Evolutionary conservation across 2,888 invertebrate species (phyloP).

Genomic region (Xanthorhoe designata): DNA sequence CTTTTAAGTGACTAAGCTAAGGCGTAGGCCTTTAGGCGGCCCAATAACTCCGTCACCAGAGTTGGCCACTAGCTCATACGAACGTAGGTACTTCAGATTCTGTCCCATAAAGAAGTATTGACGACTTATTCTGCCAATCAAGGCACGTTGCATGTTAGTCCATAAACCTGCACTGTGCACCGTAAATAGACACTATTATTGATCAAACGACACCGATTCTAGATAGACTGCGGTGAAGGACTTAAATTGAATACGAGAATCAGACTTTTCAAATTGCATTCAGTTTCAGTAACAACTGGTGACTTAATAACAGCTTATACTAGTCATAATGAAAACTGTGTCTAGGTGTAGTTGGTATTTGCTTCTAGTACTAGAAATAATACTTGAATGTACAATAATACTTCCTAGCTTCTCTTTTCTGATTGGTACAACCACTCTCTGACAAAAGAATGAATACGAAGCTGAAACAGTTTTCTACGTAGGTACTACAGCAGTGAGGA

Average conservation of each 20-base stretch:
- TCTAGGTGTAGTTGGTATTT: no score
- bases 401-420: no score
- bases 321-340: not conserved
- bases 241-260: constrained; percentile 49
- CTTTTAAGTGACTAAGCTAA: no score
- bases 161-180: constrained; percentile 37
- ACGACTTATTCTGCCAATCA: constrained; percentile 18
- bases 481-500: no score
- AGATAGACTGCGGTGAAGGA: constrained; percentile 52
- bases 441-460: no score
- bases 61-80: not conserved
- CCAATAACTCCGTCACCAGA: no score
- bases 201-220: constrained; percentile 51
- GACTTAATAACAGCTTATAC: not conserved
- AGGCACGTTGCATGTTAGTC: constrained; percentile 39
- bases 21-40: no score
- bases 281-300: not conserved
- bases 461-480: no score
- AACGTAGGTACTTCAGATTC: constrained; percentile 1
- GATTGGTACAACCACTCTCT: no score
- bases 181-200: constrained; percentile 42
- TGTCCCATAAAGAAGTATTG: not conserved
- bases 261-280: not conserved
- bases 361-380: no score
- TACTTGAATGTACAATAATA: no score